phyloP scores from a whole-genome alignment of 2,113 vertebrate species.

The Heterochromis multidens region DNA sequence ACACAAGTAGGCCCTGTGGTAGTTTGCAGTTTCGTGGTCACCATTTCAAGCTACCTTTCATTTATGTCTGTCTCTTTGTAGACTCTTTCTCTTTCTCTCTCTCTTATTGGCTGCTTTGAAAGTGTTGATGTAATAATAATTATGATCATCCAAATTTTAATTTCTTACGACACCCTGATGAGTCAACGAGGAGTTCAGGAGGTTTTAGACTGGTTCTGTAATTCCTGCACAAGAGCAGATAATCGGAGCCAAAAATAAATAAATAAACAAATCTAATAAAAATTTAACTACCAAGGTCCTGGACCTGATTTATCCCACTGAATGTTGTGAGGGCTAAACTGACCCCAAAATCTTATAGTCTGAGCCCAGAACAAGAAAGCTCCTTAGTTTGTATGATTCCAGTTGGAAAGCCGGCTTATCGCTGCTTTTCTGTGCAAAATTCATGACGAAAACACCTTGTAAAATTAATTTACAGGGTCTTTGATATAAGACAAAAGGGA shows the following conservation, averaged over 20 bases:
- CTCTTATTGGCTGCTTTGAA: background rate
- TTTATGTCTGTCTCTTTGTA: background rate
- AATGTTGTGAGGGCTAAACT: background rate
- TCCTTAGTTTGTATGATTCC: background rate
- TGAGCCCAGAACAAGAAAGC: background rate
- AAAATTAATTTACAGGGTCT: background rate
- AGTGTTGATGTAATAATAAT: background rate
- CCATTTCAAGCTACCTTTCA: too few relatives aligned
- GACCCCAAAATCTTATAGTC: background rate
- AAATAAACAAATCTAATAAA: background rate
- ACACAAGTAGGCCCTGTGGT: background rate
- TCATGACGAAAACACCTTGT: background rate
- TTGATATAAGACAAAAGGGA: background rate
- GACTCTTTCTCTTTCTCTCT: background rate
- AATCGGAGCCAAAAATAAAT: background rate
- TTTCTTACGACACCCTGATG: background rate
- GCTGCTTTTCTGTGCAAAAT: background rate
- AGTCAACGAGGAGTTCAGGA: background rate
- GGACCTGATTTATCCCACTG: accelerated
- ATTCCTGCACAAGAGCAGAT: background rate
- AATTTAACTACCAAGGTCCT: background rate
- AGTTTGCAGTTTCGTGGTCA: too few relatives aligned
- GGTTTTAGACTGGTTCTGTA: background rate
- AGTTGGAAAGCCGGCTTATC: background rate
- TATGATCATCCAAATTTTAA: background rate